Percentiles rank a stretch among this genome's conserved stretches.
Evolutionary conservation across 2,797 vertebrate genomes (phyloP).

Genomic region (Xiphophorus birchmanni): DNA sequence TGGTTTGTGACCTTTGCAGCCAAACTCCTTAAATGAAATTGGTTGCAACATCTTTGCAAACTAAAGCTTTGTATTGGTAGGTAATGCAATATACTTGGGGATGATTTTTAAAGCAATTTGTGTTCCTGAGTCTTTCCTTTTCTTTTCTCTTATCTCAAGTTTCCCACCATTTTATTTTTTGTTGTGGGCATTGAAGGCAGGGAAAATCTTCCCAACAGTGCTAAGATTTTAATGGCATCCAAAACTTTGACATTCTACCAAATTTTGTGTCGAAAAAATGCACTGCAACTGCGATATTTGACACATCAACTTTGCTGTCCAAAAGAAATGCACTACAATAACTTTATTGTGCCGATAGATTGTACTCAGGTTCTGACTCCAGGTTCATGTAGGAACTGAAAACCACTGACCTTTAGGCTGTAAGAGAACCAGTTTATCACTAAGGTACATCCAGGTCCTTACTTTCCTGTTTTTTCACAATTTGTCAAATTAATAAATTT

Average conservation of each 20-base stretch:
- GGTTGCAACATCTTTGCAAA: not conserved
- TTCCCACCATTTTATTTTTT: not conserved
- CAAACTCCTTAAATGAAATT: not conserved
- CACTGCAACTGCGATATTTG: not conserved
- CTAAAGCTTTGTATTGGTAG: not conserved
- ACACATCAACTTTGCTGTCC: not conserved
- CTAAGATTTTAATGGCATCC: not conserved
- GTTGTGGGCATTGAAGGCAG: not conserved
- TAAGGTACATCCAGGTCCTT: not conserved
- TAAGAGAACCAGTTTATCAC: not conserved
- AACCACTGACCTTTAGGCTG: not conserved
- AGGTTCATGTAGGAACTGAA: not conserved
- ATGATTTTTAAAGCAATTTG: not conserved
- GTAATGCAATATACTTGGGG: not conserved
- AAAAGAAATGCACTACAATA: not conserved
- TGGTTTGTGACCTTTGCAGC: not conserved
- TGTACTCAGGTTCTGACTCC: not conserved
- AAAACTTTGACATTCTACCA: not conserved
- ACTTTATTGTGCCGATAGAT: not conserved
- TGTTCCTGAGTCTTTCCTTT: not conserved
- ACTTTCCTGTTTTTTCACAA: not conserved
- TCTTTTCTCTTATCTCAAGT: not conserved
- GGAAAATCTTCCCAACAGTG: not conserved
- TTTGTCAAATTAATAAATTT: not conserved
- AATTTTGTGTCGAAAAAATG: not conserved